Conservation (phyloP, 2,888 invertebrate genomes). For the Spisula solida region DNA sequence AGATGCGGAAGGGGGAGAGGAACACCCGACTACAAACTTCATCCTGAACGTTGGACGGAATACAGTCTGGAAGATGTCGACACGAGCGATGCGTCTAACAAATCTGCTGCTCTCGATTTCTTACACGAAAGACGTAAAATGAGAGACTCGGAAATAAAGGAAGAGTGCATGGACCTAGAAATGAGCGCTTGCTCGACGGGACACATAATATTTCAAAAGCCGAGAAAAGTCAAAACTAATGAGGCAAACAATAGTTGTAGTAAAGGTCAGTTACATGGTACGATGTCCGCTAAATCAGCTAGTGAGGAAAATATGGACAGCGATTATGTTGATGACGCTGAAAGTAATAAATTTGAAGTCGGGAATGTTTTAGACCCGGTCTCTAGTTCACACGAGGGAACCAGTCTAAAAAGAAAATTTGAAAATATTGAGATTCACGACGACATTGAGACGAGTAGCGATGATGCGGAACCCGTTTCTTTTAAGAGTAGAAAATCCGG, state of each 20-base stretch:
- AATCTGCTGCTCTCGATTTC: conserved; percentile 93
- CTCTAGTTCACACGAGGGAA: background rate
- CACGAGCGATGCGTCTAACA: conserved; percentile 93
- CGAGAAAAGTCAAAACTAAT: conserved; percentile 43
- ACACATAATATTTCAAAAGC: conserved; percentile 73
- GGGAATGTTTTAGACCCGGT: conserved; percentile 21
- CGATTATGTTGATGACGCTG: conserved; percentile 31
- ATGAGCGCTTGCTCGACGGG: conserved; percentile 79
- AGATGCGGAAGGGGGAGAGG: conserved; percentile 49
- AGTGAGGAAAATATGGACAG: conserved; percentile 31
- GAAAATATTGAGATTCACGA: conserved; percentile 38
- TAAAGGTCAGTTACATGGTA: background rate
- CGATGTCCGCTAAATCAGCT: background rate
- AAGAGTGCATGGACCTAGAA: conserved; percentile 63
- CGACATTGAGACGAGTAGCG: conserved; percentile 22
- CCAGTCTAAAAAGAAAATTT: conserved; percentile 45
- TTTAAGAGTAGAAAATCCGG: conserved; percentile 59
- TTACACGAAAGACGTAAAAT: conserved; percentile 89
- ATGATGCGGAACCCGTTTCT: conserved; percentile 19
- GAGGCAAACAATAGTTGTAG: background rate
- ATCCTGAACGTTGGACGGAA: conserved; percentile 94
- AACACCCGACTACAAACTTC: conserved; percentile 89
- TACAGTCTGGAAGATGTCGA: conserved; percentile 94
- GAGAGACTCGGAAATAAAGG: conserved; percentile 70
- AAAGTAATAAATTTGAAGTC: conserved; percentile 16